Percentiles rank a stretch among this genome's conserved stretches.
These are phyloP conservation scores for Shargacucullia verbasci DNA, from an alignment of 2,888 invertebrate species.

Conservation along the genomic window DNA sequence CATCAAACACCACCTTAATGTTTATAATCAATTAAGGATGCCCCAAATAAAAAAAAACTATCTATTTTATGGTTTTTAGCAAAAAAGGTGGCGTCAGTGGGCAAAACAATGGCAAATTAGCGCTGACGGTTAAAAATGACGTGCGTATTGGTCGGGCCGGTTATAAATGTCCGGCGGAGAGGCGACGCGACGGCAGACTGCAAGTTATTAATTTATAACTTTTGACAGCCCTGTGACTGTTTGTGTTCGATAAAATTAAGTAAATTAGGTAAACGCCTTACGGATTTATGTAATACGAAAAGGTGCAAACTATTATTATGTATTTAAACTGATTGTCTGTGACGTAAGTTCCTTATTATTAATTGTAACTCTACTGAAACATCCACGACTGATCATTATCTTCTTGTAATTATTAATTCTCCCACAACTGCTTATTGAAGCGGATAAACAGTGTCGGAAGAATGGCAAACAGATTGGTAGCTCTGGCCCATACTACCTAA, in stretches of 20 bases:
- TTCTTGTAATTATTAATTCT: too few relatives aligned
- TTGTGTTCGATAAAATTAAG: constrained; percentile 34
- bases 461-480: too few relatives aligned
- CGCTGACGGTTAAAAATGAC: constrained; percentile 87
- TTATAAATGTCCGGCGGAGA: constrained; percentile 67
- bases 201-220: constrained; percentile 74
- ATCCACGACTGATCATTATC: too few relatives aligned
- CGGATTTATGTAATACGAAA: too few relatives aligned
- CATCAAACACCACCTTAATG: constrained; percentile 68
- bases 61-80: constrained; percentile 86
- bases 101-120: constrained; percentile 88
- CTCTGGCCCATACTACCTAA: too few relatives aligned
- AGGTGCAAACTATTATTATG: too few relatives aligned
- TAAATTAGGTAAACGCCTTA: constrained; percentile 1
- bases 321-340: too few relatives aligned
- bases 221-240: constrained; percentile 52
- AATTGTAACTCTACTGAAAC: too few relatives aligned
- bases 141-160: constrained; percentile 70
- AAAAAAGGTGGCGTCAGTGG: constrained; percentile 86
- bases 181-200: constrained; percentile 65
- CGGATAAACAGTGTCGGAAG: too few relatives aligned
- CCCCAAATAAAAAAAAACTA: constrained; percentile 76
- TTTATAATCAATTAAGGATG: constrained; percentile 83
- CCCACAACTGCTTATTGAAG: too few relatives aligned
- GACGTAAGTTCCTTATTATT: too few relatives aligned